Percentiles rank a stretch among this genome's conserved stretches.
These are phyloP conservation scores for Oreonectes daqikongensis DNA, from an alignment of 2,797 vertebrate species.

Conservation along the genomic window DNA sequence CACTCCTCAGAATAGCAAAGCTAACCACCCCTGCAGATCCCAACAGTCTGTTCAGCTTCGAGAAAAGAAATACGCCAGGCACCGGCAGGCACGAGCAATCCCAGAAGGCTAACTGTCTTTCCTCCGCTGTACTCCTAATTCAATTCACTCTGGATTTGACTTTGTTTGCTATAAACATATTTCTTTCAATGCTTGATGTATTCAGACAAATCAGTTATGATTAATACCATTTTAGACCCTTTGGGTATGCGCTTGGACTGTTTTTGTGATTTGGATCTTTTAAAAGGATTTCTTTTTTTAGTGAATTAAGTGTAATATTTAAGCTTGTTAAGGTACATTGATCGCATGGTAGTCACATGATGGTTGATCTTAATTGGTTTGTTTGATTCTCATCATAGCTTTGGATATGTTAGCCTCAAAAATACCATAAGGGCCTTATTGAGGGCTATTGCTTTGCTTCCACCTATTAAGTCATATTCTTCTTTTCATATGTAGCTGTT, in stretches of 20 bases:
- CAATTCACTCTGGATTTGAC: constrained; percentile 17
- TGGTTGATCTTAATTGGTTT: not conserved
- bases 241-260: no score
- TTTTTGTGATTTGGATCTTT: not conserved
- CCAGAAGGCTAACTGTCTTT: constrained; percentile 32
- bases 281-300: constrained; percentile 6
- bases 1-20: constrained; percentile 41
- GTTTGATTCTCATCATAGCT: not conserved
- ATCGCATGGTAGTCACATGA: not conserved
- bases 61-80: constrained; percentile 37
- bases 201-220: constrained; percentile 33
- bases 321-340: not conserved
- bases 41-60: constrained; percentile 35
- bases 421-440: not conserved
- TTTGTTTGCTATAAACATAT: constrained; percentile 3
- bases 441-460: not conserved
- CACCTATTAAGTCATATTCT: not conserved
- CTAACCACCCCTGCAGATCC: constrained; percentile 44
- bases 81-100: constrained; percentile 29
- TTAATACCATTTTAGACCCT: constrained; percentile 23
- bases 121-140: constrained; percentile 26
- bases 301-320: not conserved
- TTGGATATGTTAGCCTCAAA: not conserved
- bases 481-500: not conserved
- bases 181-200: constrained; percentile 28